Evolutionary conservation across 1,140 invertebrate species (phyloP).

Genomic region (Druon quercuslanigerum): DNA sequence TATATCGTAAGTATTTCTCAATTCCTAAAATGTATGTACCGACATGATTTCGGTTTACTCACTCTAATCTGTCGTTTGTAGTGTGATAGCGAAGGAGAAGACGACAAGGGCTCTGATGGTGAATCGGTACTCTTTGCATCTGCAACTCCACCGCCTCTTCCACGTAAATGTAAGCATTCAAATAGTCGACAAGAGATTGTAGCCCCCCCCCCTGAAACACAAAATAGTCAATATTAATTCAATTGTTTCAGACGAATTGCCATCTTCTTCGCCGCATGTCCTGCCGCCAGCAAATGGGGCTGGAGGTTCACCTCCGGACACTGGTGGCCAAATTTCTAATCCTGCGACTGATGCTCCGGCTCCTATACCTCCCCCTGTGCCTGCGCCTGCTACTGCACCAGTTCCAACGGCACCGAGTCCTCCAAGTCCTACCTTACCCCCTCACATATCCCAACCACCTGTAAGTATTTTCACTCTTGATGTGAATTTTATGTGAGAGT

Average conservation of each 20-base stretch:
- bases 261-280: slow-evolving; percentile 76
- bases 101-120: slow-evolving; percentile 87
- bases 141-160: slow-evolving; percentile 79
- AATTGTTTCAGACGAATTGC: slow-evolving; percentile 69
- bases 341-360: slow-evolving; percentile 74
- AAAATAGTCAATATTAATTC: too few relatives aligned
- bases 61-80: slow-evolving; percentile 56
- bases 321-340: slow-evolving; percentile 74
- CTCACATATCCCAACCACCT: slow-evolving; percentile 75
- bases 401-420: slow-evolving; percentile 74
- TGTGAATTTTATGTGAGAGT: too few relatives aligned
- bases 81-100: slow-evolving; percentile 93
- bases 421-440: slow-evolving; percentile 74
- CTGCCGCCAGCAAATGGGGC: slow-evolving; percentile 75
- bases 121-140: slow-evolving; percentile 85
- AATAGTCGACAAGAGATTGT: slow-evolving; percentile 57
- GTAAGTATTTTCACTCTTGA: slow-evolving; percentile 59
- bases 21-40: slow-evolving; percentile 4
- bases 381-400: slow-evolving; percentile 71
- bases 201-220: not conserved
- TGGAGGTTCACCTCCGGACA: slow-evolving; percentile 73
- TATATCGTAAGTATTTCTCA: slow-evolving; percentile 87
- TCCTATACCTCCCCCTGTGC: slow-evolving; percentile 73
- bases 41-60: slow-evolving; percentile 3
- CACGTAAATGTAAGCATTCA: slow-evolving; percentile 76